Base-by-base conservation (phyloP, 2,888 invertebrate species). In the Bursaphelenchus okinawaensis region DNA sequence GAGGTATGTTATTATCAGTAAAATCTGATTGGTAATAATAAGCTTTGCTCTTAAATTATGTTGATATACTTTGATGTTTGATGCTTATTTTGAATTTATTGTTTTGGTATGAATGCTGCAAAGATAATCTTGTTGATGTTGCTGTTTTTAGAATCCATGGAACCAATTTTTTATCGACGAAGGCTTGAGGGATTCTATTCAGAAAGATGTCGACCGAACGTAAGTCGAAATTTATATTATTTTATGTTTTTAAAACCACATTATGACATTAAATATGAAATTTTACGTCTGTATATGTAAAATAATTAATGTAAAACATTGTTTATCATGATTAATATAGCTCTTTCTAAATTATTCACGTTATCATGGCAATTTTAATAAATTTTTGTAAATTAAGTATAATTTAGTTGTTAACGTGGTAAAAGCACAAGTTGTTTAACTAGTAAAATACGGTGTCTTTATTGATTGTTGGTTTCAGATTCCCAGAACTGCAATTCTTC, bases 141-240 rank as follows among this genome's bases (percentile, higher is more conserved):
- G n/a, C 20, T 50, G 76, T 40, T 85, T 85, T n/a, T 84, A 91
- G 89, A 91, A 90, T 83, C 88, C 88, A 0, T 91, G 91, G 91
- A 89, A 90, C 79, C 89, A 89, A 78, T 90, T 89, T 83, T 91
- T 91, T 83, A 88, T 89, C 83, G 90, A 91, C 83, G 88, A 88
- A 73, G 90, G 90, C 73, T 85, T 91, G 24, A 87, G 89, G 75
- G 87, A 88, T 22, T 86, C 90, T 16, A 91, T 91, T 57, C 86
- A 88, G 7, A 90, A 91, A 83, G 91, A 91, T 85, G 91, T 91
- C 0, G 87, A 90, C 9, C 85, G 91, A 75, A 91, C 91, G 71
- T 85, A 78, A 81, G 84, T 81, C 61, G 12, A 16, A 40, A 16
- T 40, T 40, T 40, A n/a, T 3, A 16, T 40, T 60, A 61, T 24